Evolutionary conservation across 2,888 invertebrate genomes (phyloP), one percentile per base, ranked within the genome.

Genomic region (Polydrusus tereticollis): DNA sequence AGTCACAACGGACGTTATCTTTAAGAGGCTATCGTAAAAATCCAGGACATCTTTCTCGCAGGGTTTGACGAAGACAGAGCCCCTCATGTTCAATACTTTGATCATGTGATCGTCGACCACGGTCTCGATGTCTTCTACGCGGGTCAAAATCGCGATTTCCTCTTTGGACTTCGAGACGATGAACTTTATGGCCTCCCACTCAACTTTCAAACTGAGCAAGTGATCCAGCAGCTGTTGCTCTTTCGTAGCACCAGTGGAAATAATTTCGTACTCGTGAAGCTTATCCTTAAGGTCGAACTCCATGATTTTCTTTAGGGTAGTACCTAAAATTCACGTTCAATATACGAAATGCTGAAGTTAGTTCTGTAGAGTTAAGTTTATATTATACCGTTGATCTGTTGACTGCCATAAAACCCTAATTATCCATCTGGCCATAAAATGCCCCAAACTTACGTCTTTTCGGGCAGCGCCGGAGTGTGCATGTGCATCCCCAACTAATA

Each of bases 1-100:
- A 72, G 93, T 91, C 52, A 94, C 88, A 6, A 93, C 92, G 62
- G 87, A 86, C 80, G 90, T 89, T 2, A 91, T 88, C 71, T 90
- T 86, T 1, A 87, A 80, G 41, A 94, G 87, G 80, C 90, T 90
- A 10, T 91, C 90, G 82, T 93, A 92, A 90, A 94, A 94, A 6
- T 87, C 84, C 79, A 87, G 89, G 0, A 90, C 90, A 82, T 89
- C 87, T 47, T 83, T 79, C 85, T 93, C 91, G 80, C 94, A 92
- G 0, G 94, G 94, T 82, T 94, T 93, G 1, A 94, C 93, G 85
- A 92, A 94, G 7, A 94, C 93, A 1, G 94, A 94, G 12, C 93
- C 92, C 78, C 93, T 87, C 93, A 95, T 94, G 3, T 91, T 90
- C 79, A 93, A 88, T n/a, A 93, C 90, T 86, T 94, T 93, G 7